Conservation (phyloP, 2,797 vertebrate species). For the Lophius americanus region DNA sequence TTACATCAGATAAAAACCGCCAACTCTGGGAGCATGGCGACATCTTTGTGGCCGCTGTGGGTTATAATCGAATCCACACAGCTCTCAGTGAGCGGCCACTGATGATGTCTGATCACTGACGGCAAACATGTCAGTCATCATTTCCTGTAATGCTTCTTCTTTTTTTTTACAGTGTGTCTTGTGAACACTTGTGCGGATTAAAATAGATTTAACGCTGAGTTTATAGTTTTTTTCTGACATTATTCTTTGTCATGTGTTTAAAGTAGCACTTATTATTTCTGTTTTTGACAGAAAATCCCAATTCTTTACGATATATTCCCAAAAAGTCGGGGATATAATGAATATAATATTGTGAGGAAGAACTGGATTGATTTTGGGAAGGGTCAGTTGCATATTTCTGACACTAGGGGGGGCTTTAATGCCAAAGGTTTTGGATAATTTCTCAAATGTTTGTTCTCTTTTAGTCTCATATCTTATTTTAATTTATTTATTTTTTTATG, state of each 20-base stretch:
- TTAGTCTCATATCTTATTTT: too few relatives aligned
- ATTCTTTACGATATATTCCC: too few relatives aligned
- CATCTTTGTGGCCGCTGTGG: constrained; percentile 25
- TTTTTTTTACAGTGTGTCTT: too few relatives aligned
- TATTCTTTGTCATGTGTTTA: neutral
- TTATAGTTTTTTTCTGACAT: neutral
- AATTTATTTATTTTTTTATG: too few relatives aligned
- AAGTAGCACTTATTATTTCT: neutral
- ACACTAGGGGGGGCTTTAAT: too few relatives aligned
- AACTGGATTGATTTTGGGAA: too few relatives aligned
- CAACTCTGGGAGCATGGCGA: constrained; percentile 38
- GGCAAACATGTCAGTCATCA: neutral
- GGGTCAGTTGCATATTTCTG: too few relatives aligned
- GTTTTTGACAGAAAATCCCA: neutral
- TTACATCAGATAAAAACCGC: constrained; percentile 4
- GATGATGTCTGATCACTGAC: constrained; percentile 2
- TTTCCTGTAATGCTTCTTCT: neutral
- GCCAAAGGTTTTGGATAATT: too few relatives aligned
- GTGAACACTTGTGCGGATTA: neutral
- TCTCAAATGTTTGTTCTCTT: too few relatives aligned
- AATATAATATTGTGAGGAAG: too few relatives aligned
- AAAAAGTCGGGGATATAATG: too few relatives aligned
- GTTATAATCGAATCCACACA: constrained; percentile 20
- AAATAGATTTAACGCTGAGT: constrained; percentile 3
- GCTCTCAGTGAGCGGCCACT: constrained; percentile 2